These are phyloP conservation scores for Sakesphorus luctuosus DNA, from an alignment of 2,113 vertebrate genomes.

Conservation along the genomic window DNA sequence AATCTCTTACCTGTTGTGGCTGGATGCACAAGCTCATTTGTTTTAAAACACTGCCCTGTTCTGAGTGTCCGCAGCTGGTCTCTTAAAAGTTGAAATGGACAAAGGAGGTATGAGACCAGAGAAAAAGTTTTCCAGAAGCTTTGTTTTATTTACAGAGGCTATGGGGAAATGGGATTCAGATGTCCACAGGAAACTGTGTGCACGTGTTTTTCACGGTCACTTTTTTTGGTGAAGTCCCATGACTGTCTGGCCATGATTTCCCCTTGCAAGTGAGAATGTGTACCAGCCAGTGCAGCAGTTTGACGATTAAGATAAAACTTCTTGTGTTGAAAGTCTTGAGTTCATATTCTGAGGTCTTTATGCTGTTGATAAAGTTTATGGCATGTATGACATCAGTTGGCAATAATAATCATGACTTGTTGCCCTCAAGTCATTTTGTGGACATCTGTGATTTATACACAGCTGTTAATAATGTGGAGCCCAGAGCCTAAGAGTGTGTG, in stretches of 20 bases:
- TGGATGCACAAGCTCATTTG: neutral
- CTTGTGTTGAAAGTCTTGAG: neutral
- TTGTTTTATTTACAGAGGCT: neutral
- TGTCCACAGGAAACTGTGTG: neutral
- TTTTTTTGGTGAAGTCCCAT: neutral
- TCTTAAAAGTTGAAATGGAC: neutral
- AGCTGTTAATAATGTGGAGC: neutral
- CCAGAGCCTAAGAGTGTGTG: neutral
- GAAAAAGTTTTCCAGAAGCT: neutral
- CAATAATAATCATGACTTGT: neutral
- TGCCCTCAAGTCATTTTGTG: neutral
- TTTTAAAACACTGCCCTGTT: neutral
- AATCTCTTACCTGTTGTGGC: neutral
- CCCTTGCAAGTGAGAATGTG: neutral
- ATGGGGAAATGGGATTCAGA: neutral
- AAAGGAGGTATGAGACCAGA: neutral
- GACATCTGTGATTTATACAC: conserved; percentile 19
- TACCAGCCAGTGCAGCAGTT: neutral
- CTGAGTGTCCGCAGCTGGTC: neutral
- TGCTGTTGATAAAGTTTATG: conserved; percentile 28
- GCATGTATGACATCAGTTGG: neutral
- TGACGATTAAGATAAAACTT: neutral
- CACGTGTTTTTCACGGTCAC: accelerated
- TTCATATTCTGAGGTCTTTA: neutral
- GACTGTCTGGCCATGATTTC: neutral